A percentile compares a stretch with the other conserved stretches of the same genome.
phyloP scores from a whole-genome alignment of 2,113 vertebrate genomes.

The Rattus norvegicus region GRCr8 NC_086039.1:110979501-110980000 shows the following conservation, averaged over 20 bases:
- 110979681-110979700: neutral
- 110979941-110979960: neutral
- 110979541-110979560: neutral
- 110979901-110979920: neutral
- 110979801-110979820: neutral
- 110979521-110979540: neutral
- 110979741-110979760: neutral
- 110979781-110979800: neutral
- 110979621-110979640: neutral
- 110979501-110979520: slow-evolving; percentile 7
- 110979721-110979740: neutral
- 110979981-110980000: neutral
- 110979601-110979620: neutral
- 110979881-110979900: neutral
- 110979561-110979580: neutral
- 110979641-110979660: neutral
- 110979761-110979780: neutral
- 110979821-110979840: neutral
- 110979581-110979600: neutral
- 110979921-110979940: neutral
- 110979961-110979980: neutral
- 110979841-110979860: neutral
- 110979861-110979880: neutral
- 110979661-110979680: neutral
- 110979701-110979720: neutral